Evolutionary conservation across 2,113 vertebrate genomes (phyloP), one percentile per base, ranked within the genome.

Genomic region (Scalopus aquaticus): DNA sequence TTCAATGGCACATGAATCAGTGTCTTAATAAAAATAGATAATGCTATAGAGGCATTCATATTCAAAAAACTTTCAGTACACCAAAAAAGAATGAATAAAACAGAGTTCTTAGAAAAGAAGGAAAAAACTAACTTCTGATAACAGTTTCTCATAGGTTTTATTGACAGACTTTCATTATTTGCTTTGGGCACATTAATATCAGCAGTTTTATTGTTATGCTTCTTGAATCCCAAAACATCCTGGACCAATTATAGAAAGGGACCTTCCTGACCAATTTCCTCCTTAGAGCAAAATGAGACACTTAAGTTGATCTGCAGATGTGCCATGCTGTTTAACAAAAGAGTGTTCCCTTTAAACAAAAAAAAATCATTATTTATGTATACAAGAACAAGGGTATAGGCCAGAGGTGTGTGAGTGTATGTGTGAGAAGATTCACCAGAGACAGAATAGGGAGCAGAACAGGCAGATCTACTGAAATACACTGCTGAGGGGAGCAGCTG

Each of bases 1-100:
- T 42, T 51, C 5, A 56, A 28, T 4, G 67, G n/a, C 19, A 30
- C 28, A 56, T 28, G 35, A 62, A 76, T 77, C 20, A 39, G 2
- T 49, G 6, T 64, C 49, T 70, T 39, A 88, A 51, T 80, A 88
- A 90, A 90, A 82, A 76, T 32, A 81, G 92, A 49, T 56, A 83
- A 79, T 35, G 5, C 76, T 76, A 19, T 49, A 56, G 22, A n/a
- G 17, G 19, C 54, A 54, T 16, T 62, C 28, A 37, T 28, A 44
- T 78, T 60, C 1, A 77, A 72, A 87, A 72, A 79, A 9, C 11
- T 51, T 90, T 93, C 8, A 44, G 7, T 12, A 32, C 10, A 81
- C 70, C 3, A 6, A 62, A 73, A 64, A 88, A 35, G 7, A 69
- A 60, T 74, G 5, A 69, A 32, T 44, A 70, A 86, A 58, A 49